Base-by-base conservation (phyloP, 2,888 invertebrate species). In the Scelioninae gen. 2 region DNA sequence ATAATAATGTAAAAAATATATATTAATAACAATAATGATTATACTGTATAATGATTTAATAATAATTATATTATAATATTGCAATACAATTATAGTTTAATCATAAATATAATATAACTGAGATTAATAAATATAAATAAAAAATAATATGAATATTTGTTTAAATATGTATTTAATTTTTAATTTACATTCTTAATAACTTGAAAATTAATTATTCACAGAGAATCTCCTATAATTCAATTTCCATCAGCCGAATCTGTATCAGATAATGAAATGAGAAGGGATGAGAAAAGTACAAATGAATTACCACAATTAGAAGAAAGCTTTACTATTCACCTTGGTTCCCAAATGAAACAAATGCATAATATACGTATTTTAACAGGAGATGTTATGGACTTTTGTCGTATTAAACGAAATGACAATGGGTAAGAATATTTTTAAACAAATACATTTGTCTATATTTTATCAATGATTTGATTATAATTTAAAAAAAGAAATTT, bases 331-430 rank as follows among this genome's bases (percentile, higher is more conserved):
- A 97, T 98, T 82, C 97, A 98, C 88, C 89, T 98, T 76, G 98
- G 98, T 52, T 96, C 97, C 2, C 99, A 99, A 87, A 90, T 98
- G 86, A 99, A 99, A 86, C 97, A 98, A 83, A 98, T 97, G 90
- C 98, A 99, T 87, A 99, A 99, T 86, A 93, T 98, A 74, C 90
- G 98, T 60, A 92, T 99, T 73, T 88, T 97, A 25, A 94, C 96
- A 67, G 93, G 94, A 15, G 92, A 95, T 87, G 91, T 94, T 10
- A 90, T 94, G 79, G 94, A 96, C 83, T 90, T 97, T 77, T 94
- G 94, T 81, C 88, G 88, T 79, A 88, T 90, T 0, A 83, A 88
- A 70, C 88, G 87, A 76, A 86, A 85, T 15, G 88, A 89, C 48
- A 80, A 82, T 18, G 82, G 84, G 85, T 86, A 76, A 33, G 71